phyloP scores from a whole-genome alignment of 2,888 invertebrate genomes.

The Esperia sulphurella region DNA sequence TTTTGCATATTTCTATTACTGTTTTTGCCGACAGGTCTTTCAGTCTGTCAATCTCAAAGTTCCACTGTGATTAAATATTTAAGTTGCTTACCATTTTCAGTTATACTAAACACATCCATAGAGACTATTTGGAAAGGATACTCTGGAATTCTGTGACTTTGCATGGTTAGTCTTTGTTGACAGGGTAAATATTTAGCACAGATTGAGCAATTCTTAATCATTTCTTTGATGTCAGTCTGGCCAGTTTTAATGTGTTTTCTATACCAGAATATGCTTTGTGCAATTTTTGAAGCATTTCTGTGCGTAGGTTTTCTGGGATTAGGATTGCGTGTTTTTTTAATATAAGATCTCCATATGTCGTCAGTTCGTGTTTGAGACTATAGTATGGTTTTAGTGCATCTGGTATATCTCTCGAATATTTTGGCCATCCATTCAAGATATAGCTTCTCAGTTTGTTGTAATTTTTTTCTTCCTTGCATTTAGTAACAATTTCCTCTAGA shows the following conservation, averaged over 20 bases:
- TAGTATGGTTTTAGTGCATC: conserved; percentile 6
- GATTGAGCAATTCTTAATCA: conserved; percentile 12
- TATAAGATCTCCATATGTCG: conserved; percentile 10
- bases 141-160: conserved; percentile 11
- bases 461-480: conserved; percentile 8
- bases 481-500: conserved; percentile 12
- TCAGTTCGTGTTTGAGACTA: conserved; percentile 11
- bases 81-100: conserved; percentile 1
- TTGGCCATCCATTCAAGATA: not conserved
- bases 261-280: conserved; percentile 17
- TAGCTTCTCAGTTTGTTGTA: not conserved
- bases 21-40: conserved; percentile 1
- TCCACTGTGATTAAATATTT: conserved; percentile 14
- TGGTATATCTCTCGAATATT: not conserved
- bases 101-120: conserved; percentile 7
- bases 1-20: conserved; percentile 14
- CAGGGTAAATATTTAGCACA: conserved; percentile 6
- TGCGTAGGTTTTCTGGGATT: conserved; percentile 13
- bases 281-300: conserved; percentile 13
- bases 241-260: conserved; percentile 15
- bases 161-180: conserved; percentile 2
- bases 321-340: conserved; percentile 15
- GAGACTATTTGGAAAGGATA: conserved; percentile 13
- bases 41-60: conserved; percentile 10
- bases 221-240: conserved; percentile 15